phyloP scores from a whole-genome alignment of 2,797 vertebrate species.

The Artibeus lituratus region DNA sequence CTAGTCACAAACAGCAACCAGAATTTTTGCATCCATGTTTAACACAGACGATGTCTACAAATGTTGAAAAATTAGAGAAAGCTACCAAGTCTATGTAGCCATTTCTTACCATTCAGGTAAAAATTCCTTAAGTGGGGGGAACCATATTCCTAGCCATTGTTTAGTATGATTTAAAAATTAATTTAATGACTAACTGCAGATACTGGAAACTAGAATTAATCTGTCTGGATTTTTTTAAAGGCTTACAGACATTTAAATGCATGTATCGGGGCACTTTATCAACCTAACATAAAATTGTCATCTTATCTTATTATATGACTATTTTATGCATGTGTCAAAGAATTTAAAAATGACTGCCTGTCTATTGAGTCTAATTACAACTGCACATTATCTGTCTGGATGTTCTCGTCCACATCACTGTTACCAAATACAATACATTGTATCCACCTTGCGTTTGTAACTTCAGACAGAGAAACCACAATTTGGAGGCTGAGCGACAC shows the following conservation, averaged over 20 bases:
- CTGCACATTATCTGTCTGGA: conserved; percentile 85
- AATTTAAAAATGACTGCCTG: conserved; percentile 88
- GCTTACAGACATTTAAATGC: conserved; percentile 88
- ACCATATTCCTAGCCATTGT: conserved; percentile 75
- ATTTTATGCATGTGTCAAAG: conserved; percentile 88
- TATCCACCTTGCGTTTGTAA: conserved; percentile 82
- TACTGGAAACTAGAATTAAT: conserved; percentile 87
- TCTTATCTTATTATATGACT: conserved; percentile 89
- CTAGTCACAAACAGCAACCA: conserved; percentile 41
- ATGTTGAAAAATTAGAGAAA: conserved; percentile 70
- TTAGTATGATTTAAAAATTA: conserved; percentile 83
- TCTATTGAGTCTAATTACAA: conserved; percentile 87
- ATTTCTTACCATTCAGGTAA: conserved; percentile 66
- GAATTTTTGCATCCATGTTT: conserved; percentile 69
- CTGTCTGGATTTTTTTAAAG: conserved; percentile 81
- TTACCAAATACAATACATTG: conserved; percentile 84
- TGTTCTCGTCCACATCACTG: conserved; percentile 85
- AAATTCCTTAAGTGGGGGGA: not conserved
- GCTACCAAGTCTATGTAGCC: conserved; percentile 55
- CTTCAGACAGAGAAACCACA: conserved; percentile 80
- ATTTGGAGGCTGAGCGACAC: conserved; percentile 73
- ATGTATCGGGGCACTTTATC: conserved; percentile 88
- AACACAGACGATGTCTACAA: conserved; percentile 52
- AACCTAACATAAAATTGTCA: conserved; percentile 89
- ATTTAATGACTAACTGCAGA: conserved; percentile 86